Base-by-base conservation (phyloP, 2,888 invertebrate genomes). In the Cabera pusaria region DNA sequence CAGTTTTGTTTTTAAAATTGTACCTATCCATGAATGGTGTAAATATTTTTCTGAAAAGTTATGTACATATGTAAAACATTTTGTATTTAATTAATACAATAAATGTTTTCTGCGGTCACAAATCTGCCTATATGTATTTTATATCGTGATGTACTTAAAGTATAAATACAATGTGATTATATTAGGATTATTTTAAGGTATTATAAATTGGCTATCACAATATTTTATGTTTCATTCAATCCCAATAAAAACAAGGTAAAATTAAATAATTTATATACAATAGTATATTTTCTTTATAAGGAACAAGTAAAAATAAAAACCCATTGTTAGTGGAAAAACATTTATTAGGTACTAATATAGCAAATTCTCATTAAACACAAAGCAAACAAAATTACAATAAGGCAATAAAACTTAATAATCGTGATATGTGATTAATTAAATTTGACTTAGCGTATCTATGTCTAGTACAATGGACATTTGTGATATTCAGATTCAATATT, bases 401-500 rank as follows among this genome's bases (percentile, higher is more conserved):
- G 31, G 40, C 32, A 75, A 76, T 80, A 86, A 84, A 80, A 82
- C 77, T 78, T 80, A 77, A 83, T 72, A 65, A 64, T 66, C 62
- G 74, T 82, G 85, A 85, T 85, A 84, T 84, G 82, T 84, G 81
- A 84, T 80, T 79, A 75, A 70, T 72, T 71, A 68, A 72, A 64
- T 64, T 72, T 83, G 85, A 85, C 85, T 85, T 78, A 81, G 79
- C 64, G 67, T 54, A 57, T 66, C 60, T 70, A 29, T 43, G 43
- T 45, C 42, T 42, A 75, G 70, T 74, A 73, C 4, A n/a, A 72
- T 69, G 62, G 64, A 63, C 61, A 53, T 55, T 43, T 52, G 53
- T 61, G 57, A 65, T 64, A 62, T 64, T 59, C 27, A 71, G 56
- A 62, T 53, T 48, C 58, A 16, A 26, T 9, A 1, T 11, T 16